Conservation (phyloP, 2,113 vertebrate genomes). For the Pogona vitticeps region DNA sequence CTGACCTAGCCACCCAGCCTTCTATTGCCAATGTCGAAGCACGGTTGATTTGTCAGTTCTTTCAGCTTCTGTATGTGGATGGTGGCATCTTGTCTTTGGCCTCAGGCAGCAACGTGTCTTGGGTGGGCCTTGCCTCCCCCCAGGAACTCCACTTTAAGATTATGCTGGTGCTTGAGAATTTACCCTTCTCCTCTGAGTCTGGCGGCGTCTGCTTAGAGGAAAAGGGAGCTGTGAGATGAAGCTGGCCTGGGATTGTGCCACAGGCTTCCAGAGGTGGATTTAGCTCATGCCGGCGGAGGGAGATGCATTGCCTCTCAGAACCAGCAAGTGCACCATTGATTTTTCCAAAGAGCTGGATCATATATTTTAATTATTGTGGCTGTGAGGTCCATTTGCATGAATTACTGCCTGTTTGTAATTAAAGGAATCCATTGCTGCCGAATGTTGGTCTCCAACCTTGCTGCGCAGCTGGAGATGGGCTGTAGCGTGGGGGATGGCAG, state of each 20-base stretch:
- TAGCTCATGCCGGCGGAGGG: not conserved
- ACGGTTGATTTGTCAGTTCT: too few relatives aligned
- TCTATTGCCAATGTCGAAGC: too few relatives aligned
- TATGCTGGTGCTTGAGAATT: too few relatives aligned
- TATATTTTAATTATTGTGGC: not conserved
- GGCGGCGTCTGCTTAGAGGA: too few relatives aligned
- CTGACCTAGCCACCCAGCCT: too few relatives aligned
- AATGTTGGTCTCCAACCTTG: not conserved
- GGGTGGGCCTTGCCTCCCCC: too few relatives aligned
- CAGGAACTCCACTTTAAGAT: not conserved
- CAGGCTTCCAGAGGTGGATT: not conserved
- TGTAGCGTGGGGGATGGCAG: not conserved
- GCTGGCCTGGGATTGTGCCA: not conserved
- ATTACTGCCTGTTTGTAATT: not conserved
- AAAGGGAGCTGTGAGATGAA: too few relatives aligned
- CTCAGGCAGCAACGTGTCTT: not conserved
- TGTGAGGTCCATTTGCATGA: conserved; percentile 11
- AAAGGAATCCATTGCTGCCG: not conserved
- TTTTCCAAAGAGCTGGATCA: not conserved
- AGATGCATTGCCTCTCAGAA: not conserved
- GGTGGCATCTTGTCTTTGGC: too few relatives aligned
- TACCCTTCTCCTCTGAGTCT: not conserved
- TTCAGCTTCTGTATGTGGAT: too few relatives aligned
- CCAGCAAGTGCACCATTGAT: not conserved
- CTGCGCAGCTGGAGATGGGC: not conserved